Conservation (phyloP, 2,888 invertebrate genomes). For the Ptilodon capucinus region DNA sequence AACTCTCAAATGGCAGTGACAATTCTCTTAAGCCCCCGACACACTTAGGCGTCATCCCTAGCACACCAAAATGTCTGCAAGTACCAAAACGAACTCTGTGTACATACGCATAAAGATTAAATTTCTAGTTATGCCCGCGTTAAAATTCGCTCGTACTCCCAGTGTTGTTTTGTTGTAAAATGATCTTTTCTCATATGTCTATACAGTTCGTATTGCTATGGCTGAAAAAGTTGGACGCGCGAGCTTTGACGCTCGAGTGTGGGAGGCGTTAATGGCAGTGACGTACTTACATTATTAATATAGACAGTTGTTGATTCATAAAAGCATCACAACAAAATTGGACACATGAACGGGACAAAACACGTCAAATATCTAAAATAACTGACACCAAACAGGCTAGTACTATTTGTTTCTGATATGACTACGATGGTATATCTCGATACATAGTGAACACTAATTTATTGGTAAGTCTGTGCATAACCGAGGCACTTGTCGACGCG, state of each 20-base stretch:
- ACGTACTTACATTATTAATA: conserved; percentile 20
- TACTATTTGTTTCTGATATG: conserved; percentile 63
- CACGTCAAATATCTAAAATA: conserved; percentile 53
- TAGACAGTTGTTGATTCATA: conserved; percentile 66
- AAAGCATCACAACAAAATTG: conserved; percentile 50
- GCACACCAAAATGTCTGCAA: too few relatives aligned
- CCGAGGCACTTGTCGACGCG: conserved; percentile 10
- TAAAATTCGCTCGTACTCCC: too few relatives aligned
- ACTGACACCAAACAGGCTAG: conserved; percentile 45
- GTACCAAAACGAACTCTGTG: too few relatives aligned
- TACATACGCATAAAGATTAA: too few relatives aligned
- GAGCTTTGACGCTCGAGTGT: too few relatives aligned
- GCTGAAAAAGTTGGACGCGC: too few relatives aligned
- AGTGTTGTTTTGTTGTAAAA: too few relatives aligned
- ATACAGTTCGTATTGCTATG: too few relatives aligned
- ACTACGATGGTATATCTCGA: conserved; percentile 57
- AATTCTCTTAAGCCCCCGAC: too few relatives aligned
- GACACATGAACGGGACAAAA: conserved; percentile 40
- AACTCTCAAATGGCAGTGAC: conserved; percentile 29
- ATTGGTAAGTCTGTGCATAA: conserved; percentile 30
- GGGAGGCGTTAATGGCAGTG: conserved; percentile 57
- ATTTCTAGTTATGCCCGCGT: too few relatives aligned
- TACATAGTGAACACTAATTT: conserved; percentile 64
- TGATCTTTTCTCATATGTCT: too few relatives aligned
- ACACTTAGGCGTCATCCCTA: too few relatives aligned